A percentile compares a stretch with the other conserved stretches of the same genome.
phyloP scores from a whole-genome alignment of 2,113 vertebrate genomes.

The Origma solitaria region DNA sequence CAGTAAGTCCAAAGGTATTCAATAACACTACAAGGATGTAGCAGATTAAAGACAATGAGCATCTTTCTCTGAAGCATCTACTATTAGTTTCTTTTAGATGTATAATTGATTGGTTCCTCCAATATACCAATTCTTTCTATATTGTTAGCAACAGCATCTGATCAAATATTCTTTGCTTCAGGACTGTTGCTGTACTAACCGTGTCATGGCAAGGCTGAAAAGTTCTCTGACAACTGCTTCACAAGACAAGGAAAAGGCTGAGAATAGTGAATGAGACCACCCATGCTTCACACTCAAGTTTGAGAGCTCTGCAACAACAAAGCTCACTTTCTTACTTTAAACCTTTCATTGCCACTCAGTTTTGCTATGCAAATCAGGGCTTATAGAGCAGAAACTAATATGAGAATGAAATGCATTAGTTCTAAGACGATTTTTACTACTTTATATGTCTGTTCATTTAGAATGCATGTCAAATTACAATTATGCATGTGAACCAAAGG shows the following conservation, averaged over 20 bases:
- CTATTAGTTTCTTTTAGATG: not conserved
- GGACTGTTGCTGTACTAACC: not conserved
- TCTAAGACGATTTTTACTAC: not conserved
- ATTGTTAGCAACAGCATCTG: not conserved
- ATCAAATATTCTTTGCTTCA: not conserved
- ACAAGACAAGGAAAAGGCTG: not conserved
- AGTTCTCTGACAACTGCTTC: constrained; percentile 28
- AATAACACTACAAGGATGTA: not conserved
- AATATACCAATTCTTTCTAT: not conserved
- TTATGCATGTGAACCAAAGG: not conserved
- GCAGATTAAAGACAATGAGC: not conserved
- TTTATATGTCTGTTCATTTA: not conserved
- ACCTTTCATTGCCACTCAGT: constrained; percentile 24
- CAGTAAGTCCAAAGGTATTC: not conserved
- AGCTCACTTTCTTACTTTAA: constrained; percentile 46
- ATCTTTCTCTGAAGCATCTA: not conserved
- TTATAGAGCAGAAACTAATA: constrained; percentile 11
- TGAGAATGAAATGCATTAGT: not conserved
- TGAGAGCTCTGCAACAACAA: constrained; percentile 43
- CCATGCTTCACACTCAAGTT: constrained; percentile 22
- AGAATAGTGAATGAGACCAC: constrained; percentile 53
- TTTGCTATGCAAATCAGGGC: constrained; percentile 54
- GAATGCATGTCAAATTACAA: not conserved
- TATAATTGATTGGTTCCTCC: not conserved
- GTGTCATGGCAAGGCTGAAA: not conserved